These are phyloP conservation scores for Danionella dracula DNA, from an alignment of 2,797 vertebrate genomes.

Conservation along the genomic window DNA sequence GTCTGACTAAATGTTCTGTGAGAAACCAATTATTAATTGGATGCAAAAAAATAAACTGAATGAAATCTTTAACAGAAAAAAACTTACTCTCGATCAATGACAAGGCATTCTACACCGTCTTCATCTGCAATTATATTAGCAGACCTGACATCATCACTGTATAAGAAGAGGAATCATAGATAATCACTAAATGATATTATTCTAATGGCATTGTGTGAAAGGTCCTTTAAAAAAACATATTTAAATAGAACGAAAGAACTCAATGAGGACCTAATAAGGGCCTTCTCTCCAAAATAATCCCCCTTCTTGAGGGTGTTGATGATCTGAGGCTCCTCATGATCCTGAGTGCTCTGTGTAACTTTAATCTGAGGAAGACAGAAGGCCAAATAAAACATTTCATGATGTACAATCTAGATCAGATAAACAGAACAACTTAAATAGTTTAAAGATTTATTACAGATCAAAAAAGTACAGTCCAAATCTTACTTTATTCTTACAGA, in stretches of 20 bases:
- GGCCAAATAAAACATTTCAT: too few relatives aligned
- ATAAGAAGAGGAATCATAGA: conserved; percentile 34
- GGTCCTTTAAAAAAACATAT: too few relatives aligned
- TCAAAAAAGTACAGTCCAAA: too few relatives aligned
- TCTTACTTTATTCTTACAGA: too few relatives aligned
- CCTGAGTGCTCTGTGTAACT: conserved; percentile 83
- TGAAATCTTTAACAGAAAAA: not conserved
- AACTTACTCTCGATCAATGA: conserved; percentile 91
- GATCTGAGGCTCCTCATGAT: conserved; percentile 71
- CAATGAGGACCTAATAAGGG: conserved; percentile 86
- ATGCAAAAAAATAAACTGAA: not conserved
- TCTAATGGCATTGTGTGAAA: too few relatives aligned
- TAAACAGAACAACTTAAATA: too few relatives aligned
- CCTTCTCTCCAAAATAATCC: conserved; percentile 93
- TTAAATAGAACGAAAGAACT: too few relatives aligned
- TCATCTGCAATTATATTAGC: conserved; percentile 91
- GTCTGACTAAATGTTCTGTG: conserved; percentile 89
- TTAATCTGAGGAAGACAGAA: conserved; percentile 70
- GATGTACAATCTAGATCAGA: too few relatives aligned
- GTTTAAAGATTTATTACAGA: not conserved
- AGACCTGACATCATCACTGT: conserved; percentile 87
- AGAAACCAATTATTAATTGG: conserved; percentile 2
- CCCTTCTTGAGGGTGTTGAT: conserved; percentile 87
- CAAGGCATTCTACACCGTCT: conserved; percentile 83
- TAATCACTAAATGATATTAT: too few relatives aligned